phyloP scores from a whole-genome alignment of 2,797 vertebrate species.

The Tenualosa thibaudeaui region DNA sequence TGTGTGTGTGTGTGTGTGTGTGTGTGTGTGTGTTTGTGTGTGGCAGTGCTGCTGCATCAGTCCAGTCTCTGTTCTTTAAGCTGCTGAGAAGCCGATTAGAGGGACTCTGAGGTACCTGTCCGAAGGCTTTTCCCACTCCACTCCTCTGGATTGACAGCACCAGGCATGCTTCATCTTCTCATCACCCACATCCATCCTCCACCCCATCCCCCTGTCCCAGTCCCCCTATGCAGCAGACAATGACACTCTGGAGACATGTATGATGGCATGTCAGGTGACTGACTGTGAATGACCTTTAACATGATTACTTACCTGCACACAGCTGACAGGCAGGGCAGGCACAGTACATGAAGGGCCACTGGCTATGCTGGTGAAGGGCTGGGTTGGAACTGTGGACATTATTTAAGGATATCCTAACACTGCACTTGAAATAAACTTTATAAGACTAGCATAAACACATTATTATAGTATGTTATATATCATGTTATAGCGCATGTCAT shows the following conservation, averaged over 20 bases:
- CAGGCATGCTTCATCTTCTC: not conserved
- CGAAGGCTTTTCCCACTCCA: constrained; percentile 34
- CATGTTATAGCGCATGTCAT: too few relatives aligned
- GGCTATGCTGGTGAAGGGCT: too few relatives aligned
- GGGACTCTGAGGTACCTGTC: constrained; percentile 29
- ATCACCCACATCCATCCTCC: too few relatives aligned
- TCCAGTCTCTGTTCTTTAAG: constrained; percentile 37
- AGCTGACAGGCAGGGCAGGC: not conserved
- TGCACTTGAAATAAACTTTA: too few relatives aligned
- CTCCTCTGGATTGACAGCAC: not conserved
- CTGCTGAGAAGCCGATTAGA: constrained; percentile 56
- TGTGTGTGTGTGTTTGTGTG: too few relatives aligned
- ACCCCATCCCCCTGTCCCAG: not conserved
- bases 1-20: too few relatives aligned
- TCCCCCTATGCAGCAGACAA: not conserved
- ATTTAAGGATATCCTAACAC: too few relatives aligned
- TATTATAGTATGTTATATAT: too few relatives aligned
- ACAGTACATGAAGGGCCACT: not conserved
- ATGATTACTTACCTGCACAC: not conserved
- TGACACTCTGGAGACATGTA: not conserved
- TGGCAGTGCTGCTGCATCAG: constrained; percentile 32
- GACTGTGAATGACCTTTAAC: not conserved
- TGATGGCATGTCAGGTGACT: not conserved
- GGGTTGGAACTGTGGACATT: too few relatives aligned
- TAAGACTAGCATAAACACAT: too few relatives aligned